Evolutionary conservation across 2,888 invertebrate genomes (phyloP), one percentile per base, ranked within the genome.

Genomic region (Erebia epiphron): DNA sequence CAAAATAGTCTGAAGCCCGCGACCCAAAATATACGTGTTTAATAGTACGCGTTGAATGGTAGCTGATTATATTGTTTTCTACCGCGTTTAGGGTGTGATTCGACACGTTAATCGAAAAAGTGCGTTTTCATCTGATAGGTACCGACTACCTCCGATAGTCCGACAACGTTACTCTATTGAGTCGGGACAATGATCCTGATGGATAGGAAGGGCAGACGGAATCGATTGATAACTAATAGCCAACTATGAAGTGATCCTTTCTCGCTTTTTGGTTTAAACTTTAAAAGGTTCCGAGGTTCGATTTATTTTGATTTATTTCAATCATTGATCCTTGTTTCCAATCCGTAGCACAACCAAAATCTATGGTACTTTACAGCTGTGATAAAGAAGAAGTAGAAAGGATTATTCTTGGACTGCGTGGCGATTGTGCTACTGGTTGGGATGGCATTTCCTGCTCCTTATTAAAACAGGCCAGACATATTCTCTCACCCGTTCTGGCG

Each of bases 61-160:
- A 86, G 90, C 90, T 92, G 91, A 92, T 93, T 92, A 90, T 91
- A 92, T 92, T 93, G 92, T 93, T 90, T 91, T 85, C 80, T 86
- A 84, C 80, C 82, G 83, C 81, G 82, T 85, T 85, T 84, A 80
- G 89, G 87, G 87, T 82, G 78, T 83, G 84, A 90, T 92, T 91
- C 88, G 90, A 85, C 82, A 86, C 90, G 92, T 88, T 90, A 90
- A 91, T 92, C 89, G 87, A 86, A 87, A 88, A 91, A 88, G 85
- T 86, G 90, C 88, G 83, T 83, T 86, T 87, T 90, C 91, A 91
- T 90, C 80, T 82, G 85, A 88, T 87, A 86, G 86, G 43, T 49
- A 14, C 21, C 8, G 7, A 14, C 21, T 57, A 13, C 21, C 56
- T 18, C 18, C 61, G 49, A 62, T 14, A 14, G 46, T 81, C 79